Evolutionary conservation across 2,797 vertebrate species (phyloP), one percentile per base, ranked within the genome.

Genomic region (Silurus aristotelis): DNA sequence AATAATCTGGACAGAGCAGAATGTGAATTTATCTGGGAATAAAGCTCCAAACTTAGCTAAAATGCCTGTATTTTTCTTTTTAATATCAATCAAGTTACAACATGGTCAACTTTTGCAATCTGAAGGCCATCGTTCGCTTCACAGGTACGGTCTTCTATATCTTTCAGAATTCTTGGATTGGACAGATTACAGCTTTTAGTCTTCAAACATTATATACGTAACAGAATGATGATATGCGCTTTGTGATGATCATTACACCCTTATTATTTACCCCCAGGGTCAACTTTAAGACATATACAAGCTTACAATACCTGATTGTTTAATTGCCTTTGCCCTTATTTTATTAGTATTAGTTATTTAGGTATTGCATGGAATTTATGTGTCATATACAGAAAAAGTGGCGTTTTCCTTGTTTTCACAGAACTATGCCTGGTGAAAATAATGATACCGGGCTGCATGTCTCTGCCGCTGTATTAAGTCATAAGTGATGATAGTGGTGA

Each of bases 391-490:
- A 52, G 10, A 52, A 52, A 52, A 52, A 52, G 48, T 52, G 48
- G 48, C 9, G 48, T 38, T 38, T 38, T 38, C 3, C 38, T 38
- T 38, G 38, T 38, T 38, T 38, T 38, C 38, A 38, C 38, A 38
- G 7, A 20, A 13, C 10, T n/a, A n/a, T 0, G 20, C n/a, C 12
- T 48, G 70, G 43, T n/a, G 25, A 56, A 1, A 27, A 5, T 31
- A 55, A 56, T 76, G 73, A 76, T 9, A 31, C 14, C 9, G 15
- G 5, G n/a, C 52, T 58, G 52, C 73, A 76, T 58, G 52, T 38
- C 75, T 27, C 27, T 60, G 17, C 17, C 31, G 27, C 27, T 9
- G 22, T 83, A 79, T 63, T 76, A 58, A 86, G 76, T 63, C 64
- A 78, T 27, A 80, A 73, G 72, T 68, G 17, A 63, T 83, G 5